Evolutionary conservation across 2,888 invertebrate species (phyloP).

Genomic region (Itoplectis maculator): DNA sequence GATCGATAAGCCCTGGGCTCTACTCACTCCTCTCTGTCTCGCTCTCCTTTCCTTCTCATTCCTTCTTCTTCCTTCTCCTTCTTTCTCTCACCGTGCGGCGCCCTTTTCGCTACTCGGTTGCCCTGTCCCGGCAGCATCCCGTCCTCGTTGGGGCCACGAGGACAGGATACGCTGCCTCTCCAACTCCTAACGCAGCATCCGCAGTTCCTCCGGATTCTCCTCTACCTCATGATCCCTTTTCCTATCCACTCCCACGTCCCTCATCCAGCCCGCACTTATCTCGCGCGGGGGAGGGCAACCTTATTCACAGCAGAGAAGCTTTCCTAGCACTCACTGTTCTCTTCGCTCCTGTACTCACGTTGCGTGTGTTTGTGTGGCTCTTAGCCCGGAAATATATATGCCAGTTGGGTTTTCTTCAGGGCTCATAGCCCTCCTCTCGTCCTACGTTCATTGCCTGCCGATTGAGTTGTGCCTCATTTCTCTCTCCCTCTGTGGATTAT

Average conservation of each 20-base stretch:
- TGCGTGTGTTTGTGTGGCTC: neutral
- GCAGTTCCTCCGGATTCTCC: constrained; percentile 35
- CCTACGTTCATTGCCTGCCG: neutral
- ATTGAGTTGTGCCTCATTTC: constrained; percentile 4
- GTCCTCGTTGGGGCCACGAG: neutral
- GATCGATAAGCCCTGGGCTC: constrained; percentile 61
- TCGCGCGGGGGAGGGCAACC: neutral
- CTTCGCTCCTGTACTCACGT: neutral
- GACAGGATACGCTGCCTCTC: neutral
- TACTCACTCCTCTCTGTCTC: constrained; percentile 5
- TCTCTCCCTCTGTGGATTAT: neutral
- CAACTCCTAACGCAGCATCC: constrained; percentile 27
- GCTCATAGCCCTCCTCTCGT: neutral
- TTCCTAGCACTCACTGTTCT: neutral
- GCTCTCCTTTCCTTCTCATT: neutral
- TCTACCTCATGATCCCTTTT: constrained; percentile 36
- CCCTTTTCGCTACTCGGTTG: constrained; percentile 40
- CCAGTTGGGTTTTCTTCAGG: neutral
- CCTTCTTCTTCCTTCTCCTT: neutral
- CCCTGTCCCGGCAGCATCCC: neutral
- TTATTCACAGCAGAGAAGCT: neutral
- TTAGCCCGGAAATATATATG: neutral
- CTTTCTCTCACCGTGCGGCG: neutral
- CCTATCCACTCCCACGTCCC: constrained; percentile 30
- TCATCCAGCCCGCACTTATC: constrained; percentile 26